Percentiles rank a stretch among this genome's conserved stretches.
Evolutionary conservation across 2,888 invertebrate species (phyloP).

Genomic region (Hirtodrosophila confusa): DNA sequence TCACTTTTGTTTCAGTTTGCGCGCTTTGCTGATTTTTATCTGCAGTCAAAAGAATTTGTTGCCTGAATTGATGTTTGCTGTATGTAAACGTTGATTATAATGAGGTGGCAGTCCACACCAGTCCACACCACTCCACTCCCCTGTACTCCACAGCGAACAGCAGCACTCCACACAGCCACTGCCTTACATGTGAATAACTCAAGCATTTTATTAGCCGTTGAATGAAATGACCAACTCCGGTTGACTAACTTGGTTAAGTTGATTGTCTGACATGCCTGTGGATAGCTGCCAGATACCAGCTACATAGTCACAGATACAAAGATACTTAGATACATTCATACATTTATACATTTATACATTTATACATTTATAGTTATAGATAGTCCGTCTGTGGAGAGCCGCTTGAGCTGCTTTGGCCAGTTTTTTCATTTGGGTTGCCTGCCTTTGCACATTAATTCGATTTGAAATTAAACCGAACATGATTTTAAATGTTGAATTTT

Average conservation of each 20-base stretch:
- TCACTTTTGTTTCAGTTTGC: conserved; percentile 67
- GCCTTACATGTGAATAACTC: conserved; percentile 67
- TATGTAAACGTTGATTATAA: conserved; percentile 77
- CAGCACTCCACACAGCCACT: conserved; percentile 8
- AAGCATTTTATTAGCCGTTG: conserved; percentile 79
- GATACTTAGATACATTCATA: too few species aligned
- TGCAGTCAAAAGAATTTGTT: conserved; percentile 74
- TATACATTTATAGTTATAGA: conserved; percentile 37
- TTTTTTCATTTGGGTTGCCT: conserved; percentile 35
- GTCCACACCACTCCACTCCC: conserved; percentile 23
- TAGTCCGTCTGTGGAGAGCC: conserved; percentile 29
- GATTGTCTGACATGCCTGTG: conserved; percentile 77
- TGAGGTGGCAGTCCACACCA: conserved; percentile 69
- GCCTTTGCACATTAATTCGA: conserved; percentile 62
- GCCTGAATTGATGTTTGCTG: conserved; percentile 73
- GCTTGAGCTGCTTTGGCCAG: conserved; percentile 38
- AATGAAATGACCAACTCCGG: conserved; percentile 76
- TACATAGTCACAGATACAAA: conserved; percentile 27
- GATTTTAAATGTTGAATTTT: conserved; percentile 80
- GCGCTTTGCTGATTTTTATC: conserved; percentile 74
- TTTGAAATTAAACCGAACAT: conserved; percentile 77
- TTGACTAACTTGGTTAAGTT: conserved; percentile 78
- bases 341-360: conserved; percentile 21
- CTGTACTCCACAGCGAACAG: background rate
- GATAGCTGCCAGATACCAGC: conserved; percentile 59